Base-by-base conservation (phyloP, 2,113 vertebrate species). In the Suricata suricatta region DNA sequence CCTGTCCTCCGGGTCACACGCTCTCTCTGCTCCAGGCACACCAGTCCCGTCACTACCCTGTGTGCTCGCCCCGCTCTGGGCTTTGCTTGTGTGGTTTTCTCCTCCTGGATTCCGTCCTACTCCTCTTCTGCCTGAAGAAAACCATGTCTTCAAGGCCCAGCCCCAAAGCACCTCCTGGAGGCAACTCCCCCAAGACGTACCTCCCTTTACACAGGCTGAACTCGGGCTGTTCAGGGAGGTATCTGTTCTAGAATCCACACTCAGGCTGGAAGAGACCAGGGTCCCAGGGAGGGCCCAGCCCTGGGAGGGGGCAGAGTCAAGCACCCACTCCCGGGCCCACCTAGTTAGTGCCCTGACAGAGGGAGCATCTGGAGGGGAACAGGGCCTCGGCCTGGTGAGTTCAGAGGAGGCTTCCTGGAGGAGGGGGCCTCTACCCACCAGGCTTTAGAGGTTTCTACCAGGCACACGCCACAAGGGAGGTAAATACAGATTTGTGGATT, bases 401-500 rank as follows among this genome's bases (percentile, higher is more conserved):
- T 44, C 52, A 83, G 5, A 81, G 60, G 60, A 3, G 63, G 77
- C 84, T 94, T 80, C 93, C 92, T 69, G 80, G 91, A 96, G 69
- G 63, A 96, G 64, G 79, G 23, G 21, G 15, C 41, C 63, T 68
- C 38, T 35, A 83, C 27, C n/a, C 74, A 72, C 10, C 21, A 38
- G 38, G 74, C 38, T 80, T 47, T 35, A 52, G 57, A 10, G 35
- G 4, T 33, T 63, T 77, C n/a, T 25, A 47, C 90, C 81, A 87
- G 81, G 86, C 83, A 81, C 74, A 68, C n/a, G 69, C 71, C 90
- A 68, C 47, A 16, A 84, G n/a, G 63, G 35, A 38, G 31, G 35
- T 81, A 81, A 93, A 76, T 60, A 88, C 90, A 80, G 87, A 54
- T 69, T 93, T 92, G 90, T 47, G 87, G 93, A 68, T 84, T 76